Conservation (phyloP, 2,113 vertebrate genomes). For the Syngnathoides biaculeatus region DNA sequence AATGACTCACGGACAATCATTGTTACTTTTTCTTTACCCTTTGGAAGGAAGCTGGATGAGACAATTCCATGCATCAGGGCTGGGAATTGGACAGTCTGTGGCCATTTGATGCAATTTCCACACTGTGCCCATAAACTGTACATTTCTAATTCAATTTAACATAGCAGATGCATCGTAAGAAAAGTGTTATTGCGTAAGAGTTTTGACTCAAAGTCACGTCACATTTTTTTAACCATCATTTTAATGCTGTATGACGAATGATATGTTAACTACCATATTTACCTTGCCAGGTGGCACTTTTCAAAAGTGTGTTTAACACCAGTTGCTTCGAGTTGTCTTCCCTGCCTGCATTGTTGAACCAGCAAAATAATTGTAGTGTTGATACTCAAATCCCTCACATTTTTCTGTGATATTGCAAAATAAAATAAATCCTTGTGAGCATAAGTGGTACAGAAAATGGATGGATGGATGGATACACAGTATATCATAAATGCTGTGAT, state of each 20-base stretch:
- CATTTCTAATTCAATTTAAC: not conserved
- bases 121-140: not conserved
- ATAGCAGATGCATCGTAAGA: not conserved
- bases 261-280: not conserved
- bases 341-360: slow-evolving; percentile 34
- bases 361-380: not conserved
- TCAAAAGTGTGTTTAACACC: not conserved
- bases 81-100: not conserved
- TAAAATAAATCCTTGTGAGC: not conserved
- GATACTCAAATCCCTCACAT: not conserved
- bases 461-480: too few species aligned
- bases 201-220: not conserved
- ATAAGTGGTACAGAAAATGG: too few species aligned
- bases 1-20: slow-evolving; percentile 47
- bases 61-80: not conserved
- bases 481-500: not conserved
- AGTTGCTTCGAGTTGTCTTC: not conserved
- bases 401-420: not conserved
- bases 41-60: slow-evolving; percentile 32
- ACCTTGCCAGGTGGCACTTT: slow-evolving; percentile 3
- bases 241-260: slow-evolving; percentile 1
- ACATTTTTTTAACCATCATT: not conserved
- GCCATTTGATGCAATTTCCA: not conserved
- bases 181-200: not conserved
- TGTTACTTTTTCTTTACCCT: slow-evolving; percentile 43